Percentiles rank a stretch among this genome's conserved stretches.
Conservation (phyloP, 2,797 vertebrate species). For the Neoniphon sammara region DNA sequence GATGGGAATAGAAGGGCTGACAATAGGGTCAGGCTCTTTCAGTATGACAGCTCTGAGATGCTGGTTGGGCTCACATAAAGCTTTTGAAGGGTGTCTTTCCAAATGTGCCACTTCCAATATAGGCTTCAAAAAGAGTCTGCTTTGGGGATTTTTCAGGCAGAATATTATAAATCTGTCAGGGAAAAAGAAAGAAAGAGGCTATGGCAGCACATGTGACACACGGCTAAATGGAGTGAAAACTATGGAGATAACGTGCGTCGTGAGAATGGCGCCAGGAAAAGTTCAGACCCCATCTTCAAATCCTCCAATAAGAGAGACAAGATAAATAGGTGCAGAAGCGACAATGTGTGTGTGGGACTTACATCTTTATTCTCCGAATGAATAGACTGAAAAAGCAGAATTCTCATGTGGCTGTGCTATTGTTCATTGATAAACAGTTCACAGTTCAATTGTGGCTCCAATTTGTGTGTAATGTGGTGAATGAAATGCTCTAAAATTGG, state of each 20-base stretch:
- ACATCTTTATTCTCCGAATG: too few species aligned
- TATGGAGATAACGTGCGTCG: neutral
- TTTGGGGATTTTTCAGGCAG: conserved; percentile 26
- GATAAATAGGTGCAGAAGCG: neutral
- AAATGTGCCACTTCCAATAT: conserved; percentile 50
- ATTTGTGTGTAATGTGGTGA: neutral
- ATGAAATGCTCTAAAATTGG: neutral
- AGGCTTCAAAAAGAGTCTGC: conserved; percentile 15
- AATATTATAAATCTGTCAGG: conserved; percentile 8
- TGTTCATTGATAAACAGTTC: too few species aligned
- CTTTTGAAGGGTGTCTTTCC: conserved; percentile 40
- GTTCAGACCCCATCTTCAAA: too few species aligned
- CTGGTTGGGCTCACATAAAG: conserved; percentile 39
- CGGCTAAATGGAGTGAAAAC: conserved; percentile 35
- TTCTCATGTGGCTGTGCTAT: too few species aligned
- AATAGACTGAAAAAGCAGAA: too few species aligned
- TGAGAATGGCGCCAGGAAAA: neutral
- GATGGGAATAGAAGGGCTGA: conserved; percentile 36
- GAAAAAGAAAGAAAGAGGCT: conserved; percentile 18
- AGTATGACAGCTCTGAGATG: conserved; percentile 51
- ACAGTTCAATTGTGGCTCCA: too few species aligned
- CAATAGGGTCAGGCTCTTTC: conserved; percentile 46
- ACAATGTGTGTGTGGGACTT: neutral
- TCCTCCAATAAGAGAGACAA: neutral
- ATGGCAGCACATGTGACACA: neutral